Evolutionary conservation across 2,888 invertebrate species (phyloP), one percentile per base, ranked within the genome.

Genomic region (Folsomia candida): DNA sequence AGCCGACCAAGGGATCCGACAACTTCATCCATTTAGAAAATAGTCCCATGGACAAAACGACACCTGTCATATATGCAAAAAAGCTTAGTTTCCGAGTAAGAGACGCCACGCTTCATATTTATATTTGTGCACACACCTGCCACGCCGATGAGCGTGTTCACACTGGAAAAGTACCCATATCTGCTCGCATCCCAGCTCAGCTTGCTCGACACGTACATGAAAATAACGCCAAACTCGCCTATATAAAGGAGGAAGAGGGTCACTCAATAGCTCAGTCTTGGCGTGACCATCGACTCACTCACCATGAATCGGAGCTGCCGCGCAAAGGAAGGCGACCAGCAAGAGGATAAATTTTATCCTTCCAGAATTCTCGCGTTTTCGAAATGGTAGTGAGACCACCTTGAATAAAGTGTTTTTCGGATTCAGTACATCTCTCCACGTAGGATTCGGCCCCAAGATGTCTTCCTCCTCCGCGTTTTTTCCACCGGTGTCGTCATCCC

Each of bases 1-100:
- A 89, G 25, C 93, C 93, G 54, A 93, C 90, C n/a, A 93, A 86
- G 0, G 92, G 91, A 81, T 93, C 93, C 79, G 93, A 92, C 74
- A 91, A 89, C 83, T 92, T 90, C 73, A 93, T 82, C 70, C 89
- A 83, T 81, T 93, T 91, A 79, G 92, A 93, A 82, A 93, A 91
- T 2, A 93, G 85, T 51, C 93, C 92, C 51, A 93, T 92, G 0
- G 92, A 91, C 26, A 78, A 6, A 14, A 76, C 20, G 1, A 70
- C 73, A 18, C 78, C 78, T 73, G 26, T n/a, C n/a, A n/a, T n/a
- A n/a, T n/a, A n/a, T n/a, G n/a, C n/a, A n/a, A n/a, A n/a, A n/a
- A n/a, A n/a, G n/a, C n/a, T n/a, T n/a, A n/a, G n/a, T n/a, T n/a
- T n/a, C n/a, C n/a, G n/a, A n/a, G n/a, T n/a, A n/a, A n/a, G n/a